Evolutionary conservation across 2,888 invertebrate genomes (phyloP).

Genomic region (Torymus tubicola): DNA sequence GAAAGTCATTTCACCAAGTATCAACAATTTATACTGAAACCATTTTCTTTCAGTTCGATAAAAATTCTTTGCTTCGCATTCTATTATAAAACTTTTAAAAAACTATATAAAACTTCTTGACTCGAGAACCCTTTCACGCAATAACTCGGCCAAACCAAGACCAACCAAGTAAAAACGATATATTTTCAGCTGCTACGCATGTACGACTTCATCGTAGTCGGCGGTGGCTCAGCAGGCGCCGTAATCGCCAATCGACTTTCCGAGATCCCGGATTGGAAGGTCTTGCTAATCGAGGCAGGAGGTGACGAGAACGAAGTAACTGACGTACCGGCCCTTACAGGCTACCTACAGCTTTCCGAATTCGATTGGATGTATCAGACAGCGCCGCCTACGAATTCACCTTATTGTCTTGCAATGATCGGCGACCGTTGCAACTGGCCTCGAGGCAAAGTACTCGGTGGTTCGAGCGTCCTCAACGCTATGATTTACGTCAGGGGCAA

Average conservation of each 20-base stretch:
- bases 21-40: too few relatives aligned
- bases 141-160: neutral
- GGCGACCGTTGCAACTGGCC: constrained; percentile 94
- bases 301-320: constrained; percentile 93
- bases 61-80: too few relatives aligned
- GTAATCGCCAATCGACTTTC: constrained; percentile 91
- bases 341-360: constrained; percentile 89
- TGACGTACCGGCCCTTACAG: constrained; percentile 90
- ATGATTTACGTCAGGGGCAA: constrained; percentile 96
- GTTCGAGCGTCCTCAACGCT: constrained; percentile 91
- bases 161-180: too few relatives aligned
- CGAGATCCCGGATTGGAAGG: constrained; percentile 88
- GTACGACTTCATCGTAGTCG: constrained; percentile 92
- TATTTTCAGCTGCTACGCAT: constrained; percentile 82
- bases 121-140: too few relatives aligned
- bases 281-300: constrained; percentile 90
- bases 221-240: constrained; percentile 93
- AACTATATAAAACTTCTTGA: too few relatives aligned
- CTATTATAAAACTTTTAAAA: too few relatives aligned
- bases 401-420: constrained; percentile 92
- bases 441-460: constrained; percentile 93
- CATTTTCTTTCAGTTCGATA: too few relatives aligned
- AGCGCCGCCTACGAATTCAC: constrained; percentile 84
- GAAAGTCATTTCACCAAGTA: too few relatives aligned
- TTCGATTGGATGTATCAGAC: constrained; percentile 96